Evolutionary conservation across 92 coral and sea anemone genomes (phyloP).

Genomic region (Paragorgia papillata): DNA sequence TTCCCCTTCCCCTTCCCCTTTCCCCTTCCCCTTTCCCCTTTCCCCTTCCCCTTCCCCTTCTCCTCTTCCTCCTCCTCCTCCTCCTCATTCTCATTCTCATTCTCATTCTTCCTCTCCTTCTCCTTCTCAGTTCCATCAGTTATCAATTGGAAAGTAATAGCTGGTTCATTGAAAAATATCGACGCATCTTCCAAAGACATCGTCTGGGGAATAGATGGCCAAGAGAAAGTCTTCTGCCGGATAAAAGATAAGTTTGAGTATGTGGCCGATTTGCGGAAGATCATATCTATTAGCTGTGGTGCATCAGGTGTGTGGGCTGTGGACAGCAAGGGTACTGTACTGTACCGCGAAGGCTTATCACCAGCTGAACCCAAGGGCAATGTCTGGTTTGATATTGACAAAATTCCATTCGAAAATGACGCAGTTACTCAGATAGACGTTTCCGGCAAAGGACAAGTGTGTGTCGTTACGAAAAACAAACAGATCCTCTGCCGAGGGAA

Average conservation of each 20-base stretch:
- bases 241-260: conserved; percentile 15
- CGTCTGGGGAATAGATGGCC: conserved; percentile 35
- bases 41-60: too few species aligned
- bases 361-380: conserved; percentile 29
- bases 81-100: too few species aligned
- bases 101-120: too few species aligned
- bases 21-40: too few species aligned
- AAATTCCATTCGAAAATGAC: conserved; percentile 5
- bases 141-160: conserved; percentile 36
- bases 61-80: too few species aligned
- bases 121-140: conserved; percentile 20
- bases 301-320: conserved; percentile 30
- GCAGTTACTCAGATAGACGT: conserved; percentile 13
- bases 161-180: conserved; percentile 14
- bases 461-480: conserved; percentile 12
- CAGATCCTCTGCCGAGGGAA: conserved; percentile 8
- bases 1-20: too few species aligned
- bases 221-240: conserved; percentile 4
- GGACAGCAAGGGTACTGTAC: conserved; percentile 7
- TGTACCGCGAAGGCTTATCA: conserved; percentile 26
- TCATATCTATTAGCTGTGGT: conserved; percentile 20
- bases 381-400: conserved; percentile 5
- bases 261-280: conserved; percentile 11
- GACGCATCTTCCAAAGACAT: conserved; percentile 4
- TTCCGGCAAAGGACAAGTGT: conserved; percentile 6